These are phyloP conservation scores for Brachionus sp. DNA, from an alignment of 1,140 invertebrate species.

Conservation along the genomic window DNA sequence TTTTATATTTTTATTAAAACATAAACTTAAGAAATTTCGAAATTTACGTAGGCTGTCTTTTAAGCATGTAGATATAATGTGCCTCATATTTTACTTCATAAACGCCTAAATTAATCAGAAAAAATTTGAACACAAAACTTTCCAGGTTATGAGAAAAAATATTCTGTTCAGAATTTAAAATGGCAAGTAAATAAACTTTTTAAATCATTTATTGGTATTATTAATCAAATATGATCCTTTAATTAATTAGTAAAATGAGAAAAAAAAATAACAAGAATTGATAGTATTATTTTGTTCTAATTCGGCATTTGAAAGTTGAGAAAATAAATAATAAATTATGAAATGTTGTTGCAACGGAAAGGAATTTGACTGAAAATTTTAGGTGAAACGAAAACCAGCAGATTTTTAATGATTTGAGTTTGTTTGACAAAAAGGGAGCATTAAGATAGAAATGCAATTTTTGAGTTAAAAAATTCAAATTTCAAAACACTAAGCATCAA, in stretches of 20 bases:
- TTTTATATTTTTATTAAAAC: neutral
- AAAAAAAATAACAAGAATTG: neutral
- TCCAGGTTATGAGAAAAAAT: neutral
- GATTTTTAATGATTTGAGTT: neutral
- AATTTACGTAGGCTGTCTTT: neutral
- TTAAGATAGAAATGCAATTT: constrained; percentile 10
- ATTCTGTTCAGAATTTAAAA: neutral
- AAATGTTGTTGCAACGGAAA: neutral
- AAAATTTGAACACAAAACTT: neutral
- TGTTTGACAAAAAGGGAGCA: neutral
- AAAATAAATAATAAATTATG: neutral
- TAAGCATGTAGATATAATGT: neutral
- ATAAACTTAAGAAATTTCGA: neutral
- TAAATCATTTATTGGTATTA: neutral
- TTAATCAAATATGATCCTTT: neutral
- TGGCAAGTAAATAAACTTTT: neutral
- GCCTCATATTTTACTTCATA: neutral
- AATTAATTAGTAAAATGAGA: neutral
- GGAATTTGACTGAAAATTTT: neutral
- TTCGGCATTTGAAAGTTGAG: neutral
- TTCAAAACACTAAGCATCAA: neutral
- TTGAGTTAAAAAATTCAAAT: neutral
- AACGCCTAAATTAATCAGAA: neutral
- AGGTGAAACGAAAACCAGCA: neutral
- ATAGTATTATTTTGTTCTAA: neutral